These are phyloP conservation scores for Sphecodes monilicornis DNA, from an alignment of 2,888 invertebrate genomes.

Conservation along the genomic window DNA sequence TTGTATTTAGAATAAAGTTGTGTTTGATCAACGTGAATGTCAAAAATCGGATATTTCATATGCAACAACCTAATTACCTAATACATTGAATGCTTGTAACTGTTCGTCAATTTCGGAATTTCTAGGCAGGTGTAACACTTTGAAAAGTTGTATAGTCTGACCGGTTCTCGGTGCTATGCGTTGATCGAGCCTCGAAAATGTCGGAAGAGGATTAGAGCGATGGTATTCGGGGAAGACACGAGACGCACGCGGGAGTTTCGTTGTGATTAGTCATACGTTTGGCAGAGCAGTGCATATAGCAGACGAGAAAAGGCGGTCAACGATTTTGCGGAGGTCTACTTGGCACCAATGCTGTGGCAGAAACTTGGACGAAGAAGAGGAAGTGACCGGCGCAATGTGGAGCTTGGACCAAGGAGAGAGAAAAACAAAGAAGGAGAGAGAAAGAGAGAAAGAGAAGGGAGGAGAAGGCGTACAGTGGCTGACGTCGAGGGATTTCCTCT, in stretches of 20 bases:
- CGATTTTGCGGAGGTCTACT: conserved; percentile 65
- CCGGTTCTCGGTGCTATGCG: background rate
- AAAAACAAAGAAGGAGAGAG: background rate
- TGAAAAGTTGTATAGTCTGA: background rate
- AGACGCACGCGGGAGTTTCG: conserved; percentile 49
- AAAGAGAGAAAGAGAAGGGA: background rate
- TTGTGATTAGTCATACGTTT: conserved; percentile 66
- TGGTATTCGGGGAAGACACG: conserved; percentile 41
- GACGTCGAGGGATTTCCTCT: conserved; percentile 71
- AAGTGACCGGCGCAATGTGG: conserved; percentile 20
- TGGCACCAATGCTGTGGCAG: conserved; percentile 61
- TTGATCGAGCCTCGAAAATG: conserved; percentile 18
- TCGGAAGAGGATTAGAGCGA: conserved; percentile 16
- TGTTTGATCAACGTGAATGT: too few relatives aligned
- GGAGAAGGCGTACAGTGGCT: background rate
- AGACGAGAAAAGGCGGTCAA: conserved; percentile 68
- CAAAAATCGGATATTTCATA: too few relatives aligned
- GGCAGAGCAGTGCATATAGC: conserved; percentile 47
- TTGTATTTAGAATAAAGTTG: too few relatives aligned
- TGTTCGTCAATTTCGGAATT: background rate
- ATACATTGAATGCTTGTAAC: too few relatives aligned
- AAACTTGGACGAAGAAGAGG: conserved; percentile 34
- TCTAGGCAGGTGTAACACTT: background rate
- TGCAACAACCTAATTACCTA: too few relatives aligned
- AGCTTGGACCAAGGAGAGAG: background rate